Conservation (phyloP, 2,888 invertebrate species). For the Smittia aterrima region DNA sequence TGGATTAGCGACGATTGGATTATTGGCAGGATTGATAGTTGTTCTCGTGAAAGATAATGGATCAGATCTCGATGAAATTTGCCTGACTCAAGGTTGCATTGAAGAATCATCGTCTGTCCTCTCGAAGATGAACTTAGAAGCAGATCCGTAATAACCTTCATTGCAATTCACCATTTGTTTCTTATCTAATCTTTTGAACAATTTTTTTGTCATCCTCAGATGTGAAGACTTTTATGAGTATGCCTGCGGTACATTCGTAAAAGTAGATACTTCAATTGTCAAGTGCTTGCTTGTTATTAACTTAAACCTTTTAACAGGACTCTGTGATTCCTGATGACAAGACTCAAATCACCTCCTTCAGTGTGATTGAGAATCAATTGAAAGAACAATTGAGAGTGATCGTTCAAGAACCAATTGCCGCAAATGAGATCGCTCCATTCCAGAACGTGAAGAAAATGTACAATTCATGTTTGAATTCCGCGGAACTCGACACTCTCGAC, state of each 20-base stretch:
- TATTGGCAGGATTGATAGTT: constrained; percentile 2
- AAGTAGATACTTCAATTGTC: constrained; percentile 49
- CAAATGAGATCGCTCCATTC: constrained; percentile 68
- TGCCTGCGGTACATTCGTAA: constrained; percentile 73
- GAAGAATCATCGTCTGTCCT: constrained; percentile 64
- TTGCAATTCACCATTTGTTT: background rate
- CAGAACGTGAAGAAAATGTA: constrained; percentile 78
- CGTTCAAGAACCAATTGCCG: constrained; percentile 64
- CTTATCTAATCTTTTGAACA: background rate
- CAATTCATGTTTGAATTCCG: constrained; percentile 79
- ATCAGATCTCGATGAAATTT: constrained; percentile 53
- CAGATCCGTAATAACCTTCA: constrained; percentile 58
- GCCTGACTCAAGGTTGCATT: constrained; percentile 17
- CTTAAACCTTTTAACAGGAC: constrained; percentile 46
- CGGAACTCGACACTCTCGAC: constrained; percentile 52
- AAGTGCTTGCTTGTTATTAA: background rate
- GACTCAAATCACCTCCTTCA: constrained; percentile 73
- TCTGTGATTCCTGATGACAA: constrained; percentile 80
- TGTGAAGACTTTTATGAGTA: constrained; percentile 82
- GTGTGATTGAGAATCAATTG: constrained; percentile 70
- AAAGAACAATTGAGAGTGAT: constrained; percentile 70
- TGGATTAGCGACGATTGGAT: background rate
- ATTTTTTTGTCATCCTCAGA: background rate
- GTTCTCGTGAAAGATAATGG: constrained; percentile 44
- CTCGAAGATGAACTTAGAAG: constrained; percentile 66